These are phyloP conservation scores for Trachelus tabidus DNA, from an alignment of 2,888 invertebrate genomes.

Conservation along the genomic window DNA sequence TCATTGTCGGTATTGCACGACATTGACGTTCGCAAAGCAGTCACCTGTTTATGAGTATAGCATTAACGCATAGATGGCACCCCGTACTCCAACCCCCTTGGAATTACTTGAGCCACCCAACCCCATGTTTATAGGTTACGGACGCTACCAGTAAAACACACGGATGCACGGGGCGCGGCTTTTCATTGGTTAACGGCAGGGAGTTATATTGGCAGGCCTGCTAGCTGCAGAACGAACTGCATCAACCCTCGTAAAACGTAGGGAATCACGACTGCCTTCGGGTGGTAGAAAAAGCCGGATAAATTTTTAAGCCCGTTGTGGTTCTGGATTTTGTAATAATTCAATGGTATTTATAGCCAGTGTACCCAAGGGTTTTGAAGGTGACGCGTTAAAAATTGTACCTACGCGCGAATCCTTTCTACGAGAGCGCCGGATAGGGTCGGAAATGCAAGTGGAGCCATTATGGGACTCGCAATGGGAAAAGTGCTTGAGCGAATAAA, in stretches of 20 bases:
- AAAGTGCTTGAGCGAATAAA: not conserved
- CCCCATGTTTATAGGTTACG: not conserved
- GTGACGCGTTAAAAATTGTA: not conserved
- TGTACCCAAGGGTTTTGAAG: not conserved
- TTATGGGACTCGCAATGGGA: not conserved
- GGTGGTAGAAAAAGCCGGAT: not conserved
- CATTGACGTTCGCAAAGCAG: not conserved
- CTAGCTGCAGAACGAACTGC: not conserved
- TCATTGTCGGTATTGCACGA: not conserved
- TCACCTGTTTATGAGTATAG: not conserved
- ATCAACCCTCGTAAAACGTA: not conserved
- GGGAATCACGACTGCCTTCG: not conserved
- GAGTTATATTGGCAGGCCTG: not conserved
- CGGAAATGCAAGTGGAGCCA: not conserved
- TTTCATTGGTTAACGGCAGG: not conserved
- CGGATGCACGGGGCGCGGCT: not conserved
- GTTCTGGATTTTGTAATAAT: too few species aligned
- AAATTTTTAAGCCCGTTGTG: not conserved
- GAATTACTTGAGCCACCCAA: not conserved
- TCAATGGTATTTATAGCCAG: too few species aligned
- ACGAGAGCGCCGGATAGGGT: not conserved
- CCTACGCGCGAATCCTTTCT: not conserved
- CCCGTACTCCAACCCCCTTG: not conserved
- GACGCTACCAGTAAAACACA: not conserved
- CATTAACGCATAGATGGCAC: not conserved